phyloP scores from a whole-genome alignment of 2,888 invertebrate genomes.

The Ectemnius cavifrons region DNA sequence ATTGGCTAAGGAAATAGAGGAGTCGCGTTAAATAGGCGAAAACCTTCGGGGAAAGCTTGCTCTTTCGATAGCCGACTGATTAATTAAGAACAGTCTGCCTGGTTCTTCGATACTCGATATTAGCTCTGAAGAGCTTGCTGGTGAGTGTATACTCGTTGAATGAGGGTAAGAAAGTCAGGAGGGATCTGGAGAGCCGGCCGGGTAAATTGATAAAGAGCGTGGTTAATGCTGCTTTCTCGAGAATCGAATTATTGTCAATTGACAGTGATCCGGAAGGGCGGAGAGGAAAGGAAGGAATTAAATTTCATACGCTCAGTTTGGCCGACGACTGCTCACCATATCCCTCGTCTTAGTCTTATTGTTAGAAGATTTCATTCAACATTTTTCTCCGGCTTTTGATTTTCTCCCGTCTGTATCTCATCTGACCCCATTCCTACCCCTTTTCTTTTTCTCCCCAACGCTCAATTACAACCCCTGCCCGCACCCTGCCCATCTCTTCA shows the following conservation, averaged over 20 bases:
- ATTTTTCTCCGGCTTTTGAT: slow-evolving; percentile 26
- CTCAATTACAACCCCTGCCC: slow-evolving; percentile 9
- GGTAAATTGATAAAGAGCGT: slow-evolving; percentile 53
- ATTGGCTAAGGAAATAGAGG: too few species aligned
- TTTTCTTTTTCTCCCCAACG: slow-evolving; percentile 13
- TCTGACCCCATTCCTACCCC: slow-evolving; percentile 18
- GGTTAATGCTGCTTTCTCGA: slow-evolving; percentile 45
- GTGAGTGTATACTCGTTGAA: not conserved
- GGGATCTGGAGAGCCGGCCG: slow-evolving; percentile 5
- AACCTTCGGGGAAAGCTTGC: too few species aligned
- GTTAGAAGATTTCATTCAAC: slow-evolving; percentile 49
- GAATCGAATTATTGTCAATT: slow-evolving; percentile 60
- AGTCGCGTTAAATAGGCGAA: too few species aligned
- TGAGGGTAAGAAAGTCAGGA: not conserved
- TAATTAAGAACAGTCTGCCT: too few species aligned
- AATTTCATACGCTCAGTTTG: slow-evolving; percentile 53
- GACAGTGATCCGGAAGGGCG: slow-evolving; percentile 27
- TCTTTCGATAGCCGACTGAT: too few species aligned
- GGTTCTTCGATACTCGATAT: too few species aligned
- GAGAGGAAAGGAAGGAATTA: slow-evolving; percentile 34
- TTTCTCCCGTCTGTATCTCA: slow-evolving; percentile 23
- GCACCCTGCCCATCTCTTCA: too few species aligned
- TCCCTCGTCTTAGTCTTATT: not conserved
- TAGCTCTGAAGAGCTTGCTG: too few species aligned
- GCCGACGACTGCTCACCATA: slow-evolving; percentile 31